These are phyloP conservation scores for Pteria penguin DNA, from an alignment of 2,888 invertebrate genomes.

Conservation along the genomic window DNA sequence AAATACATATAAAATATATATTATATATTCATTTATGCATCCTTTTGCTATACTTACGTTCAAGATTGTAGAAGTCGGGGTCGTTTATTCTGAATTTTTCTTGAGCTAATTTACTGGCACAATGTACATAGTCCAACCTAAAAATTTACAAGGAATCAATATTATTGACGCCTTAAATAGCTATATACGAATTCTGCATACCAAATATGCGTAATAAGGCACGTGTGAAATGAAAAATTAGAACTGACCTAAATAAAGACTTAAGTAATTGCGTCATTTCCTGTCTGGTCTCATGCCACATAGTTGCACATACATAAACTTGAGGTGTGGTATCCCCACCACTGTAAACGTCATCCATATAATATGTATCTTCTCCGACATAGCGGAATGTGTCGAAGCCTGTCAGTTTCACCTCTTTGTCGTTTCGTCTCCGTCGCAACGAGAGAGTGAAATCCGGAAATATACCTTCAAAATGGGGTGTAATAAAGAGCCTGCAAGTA, in stretches of 20 bases:
- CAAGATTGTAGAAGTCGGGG: conserved; percentile 79
- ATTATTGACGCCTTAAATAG: too few relatives aligned
- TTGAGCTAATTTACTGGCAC: conserved; percentile 78
- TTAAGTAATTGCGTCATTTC: conserved; percentile 87
- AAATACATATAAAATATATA: too few relatives aligned
- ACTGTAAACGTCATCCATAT: conserved; percentile 50
- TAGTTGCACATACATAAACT: conserved; percentile 97
- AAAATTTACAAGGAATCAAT: conserved; percentile 35
- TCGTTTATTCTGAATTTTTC: conserved; percentile 78
- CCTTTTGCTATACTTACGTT: conserved; percentile 75
- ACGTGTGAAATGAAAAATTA: too few relatives aligned
- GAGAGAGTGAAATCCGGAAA: conserved; percentile 97
- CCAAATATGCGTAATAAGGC: too few relatives aligned
- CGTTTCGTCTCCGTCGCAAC: conserved; percentile 92
- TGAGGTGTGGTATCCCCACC: conserved; percentile 59
- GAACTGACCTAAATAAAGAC: conserved; percentile 84
- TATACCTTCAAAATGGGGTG: conserved; percentile 87
- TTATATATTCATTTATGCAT: too few relatives aligned
- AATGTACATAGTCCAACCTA: conserved; percentile 79
- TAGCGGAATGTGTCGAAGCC: conserved; percentile 65
- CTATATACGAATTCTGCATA: too few relatives aligned
- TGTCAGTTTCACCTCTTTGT: conserved; percentile 83
- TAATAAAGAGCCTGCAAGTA: conserved; percentile 64
- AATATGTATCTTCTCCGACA: conserved; percentile 61
- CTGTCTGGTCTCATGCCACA: conserved; percentile 99